phyloP scores from a whole-genome alignment of 1,140 invertebrate species.

The Trypoxylus dichotomus region DNA sequence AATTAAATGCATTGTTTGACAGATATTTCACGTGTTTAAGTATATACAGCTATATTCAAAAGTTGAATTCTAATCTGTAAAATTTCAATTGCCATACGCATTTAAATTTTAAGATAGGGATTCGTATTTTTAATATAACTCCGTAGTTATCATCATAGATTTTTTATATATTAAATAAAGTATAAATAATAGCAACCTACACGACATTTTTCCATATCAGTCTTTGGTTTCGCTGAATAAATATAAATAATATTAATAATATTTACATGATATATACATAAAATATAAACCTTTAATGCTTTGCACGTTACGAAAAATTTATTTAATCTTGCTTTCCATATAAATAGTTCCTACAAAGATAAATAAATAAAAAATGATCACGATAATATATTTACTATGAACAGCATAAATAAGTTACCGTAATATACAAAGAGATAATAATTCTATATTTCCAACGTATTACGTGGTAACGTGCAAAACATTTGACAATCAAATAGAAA shows the following conservation, averaged over 20 bases:
- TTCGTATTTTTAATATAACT: background rate
- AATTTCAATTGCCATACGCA: background rate
- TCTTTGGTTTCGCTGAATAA: conserved; percentile 45
- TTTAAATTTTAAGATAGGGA: background rate
- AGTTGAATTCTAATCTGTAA: background rate
- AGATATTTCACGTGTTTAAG: background rate
- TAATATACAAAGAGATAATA: conserved; percentile 5
- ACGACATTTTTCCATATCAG: conserved; percentile 46
- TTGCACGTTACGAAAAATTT: background rate
- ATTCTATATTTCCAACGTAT: background rate
- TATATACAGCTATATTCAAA: background rate
- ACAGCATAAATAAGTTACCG: background rate
- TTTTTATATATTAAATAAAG: conserved; percentile 26
- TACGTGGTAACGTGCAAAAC: background rate
- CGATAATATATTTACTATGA: background rate
- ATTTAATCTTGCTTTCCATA: background rate
- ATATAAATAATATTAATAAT: conserved; percentile 45
- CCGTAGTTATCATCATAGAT: background rate
- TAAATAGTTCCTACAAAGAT: background rate
- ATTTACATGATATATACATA: conserved; percentile 45
- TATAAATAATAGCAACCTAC: conserved; percentile 38
- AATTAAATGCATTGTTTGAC: conserved; percentile 20
- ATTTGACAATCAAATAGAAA: conserved; percentile 32
- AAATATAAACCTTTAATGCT: conserved; percentile 7
- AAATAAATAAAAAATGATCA: background rate